Base-by-base conservation (phyloP, 2,797 vertebrate genomes). In the Orientallactaga sibirica region DNA sequence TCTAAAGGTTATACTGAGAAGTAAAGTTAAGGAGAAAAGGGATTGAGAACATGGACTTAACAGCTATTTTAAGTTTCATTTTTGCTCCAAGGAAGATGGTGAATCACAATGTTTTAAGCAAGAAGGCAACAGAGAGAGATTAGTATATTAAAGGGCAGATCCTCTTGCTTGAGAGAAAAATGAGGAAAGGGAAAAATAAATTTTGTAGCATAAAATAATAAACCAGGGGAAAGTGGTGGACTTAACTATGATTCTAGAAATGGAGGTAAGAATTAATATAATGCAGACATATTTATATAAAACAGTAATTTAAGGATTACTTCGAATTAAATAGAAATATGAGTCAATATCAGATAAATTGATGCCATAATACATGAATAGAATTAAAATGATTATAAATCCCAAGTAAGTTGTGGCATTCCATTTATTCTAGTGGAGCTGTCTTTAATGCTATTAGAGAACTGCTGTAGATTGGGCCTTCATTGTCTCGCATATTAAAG, bases 61-160 rank as follows among this genome's bases (percentile, higher is more conserved):
- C 1, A n/a, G 10, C 48, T 91, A 22, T 70, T 62, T 86, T 81
- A 90, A 48, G 8, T 73, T 80, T 88, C 61, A 33, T 71, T 52
- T 96, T 77, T 75, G 52, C 93, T 91, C 68, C 58, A 74, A 84
- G 43, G 16, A 82, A 55, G n/a, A 27, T 70, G 73, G 77, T 73
- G 24, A 80, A 76, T 18, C 29, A 64, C 14, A 62, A 85, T 48
- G 15, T 37, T 85, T 58, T 88, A 66, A 48, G 16, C 22, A 37
- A 37, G 62, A 91, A 37, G 71, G 11, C 37, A 52, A 61, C 10
- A 48, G 15, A 41, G 4, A 43, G 43, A 74, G 18, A 52, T 48
- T 29, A 77, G 52, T 16, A 8, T n/a, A 86, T 64, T 86, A 76
- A 90, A 76, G 15, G 6, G 7, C 79, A 16, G n/a, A n/a, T 67